phyloP scores from a whole-genome alignment of 2,797 vertebrate species.

The Avahi laniger region DNA sequence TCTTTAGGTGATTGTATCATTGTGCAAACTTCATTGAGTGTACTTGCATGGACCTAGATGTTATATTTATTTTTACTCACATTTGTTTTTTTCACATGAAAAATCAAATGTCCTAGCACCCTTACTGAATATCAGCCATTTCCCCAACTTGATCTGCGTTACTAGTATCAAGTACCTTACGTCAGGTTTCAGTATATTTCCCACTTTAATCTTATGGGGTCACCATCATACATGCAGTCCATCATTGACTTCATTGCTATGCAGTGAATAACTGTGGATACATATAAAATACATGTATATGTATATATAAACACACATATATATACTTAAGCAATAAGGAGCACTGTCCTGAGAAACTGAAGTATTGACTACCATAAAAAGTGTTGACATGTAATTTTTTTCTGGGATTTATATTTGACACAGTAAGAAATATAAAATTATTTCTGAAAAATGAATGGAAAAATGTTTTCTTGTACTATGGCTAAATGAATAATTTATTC shows the following conservation, averaged over 20 bases:
- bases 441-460: not conserved
- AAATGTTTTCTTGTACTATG: not conserved
- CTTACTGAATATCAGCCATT: not conserved
- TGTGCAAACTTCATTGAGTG: not conserved
- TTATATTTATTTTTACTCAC: no score
- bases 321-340: not conserved
- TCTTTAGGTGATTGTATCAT: not conserved
- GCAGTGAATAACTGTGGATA: no score
- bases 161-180: not conserved
- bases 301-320: not conserved
- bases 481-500: not conserved
- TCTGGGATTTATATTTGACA: not conserved
- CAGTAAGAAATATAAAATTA: not conserved
- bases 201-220: not conserved
- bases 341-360: not conserved
- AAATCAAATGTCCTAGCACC: no score
- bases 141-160: not conserved
- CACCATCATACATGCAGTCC: not conserved
- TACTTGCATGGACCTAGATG: no score
- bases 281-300: no score
- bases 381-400: not conserved
- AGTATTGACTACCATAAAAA: not conserved
- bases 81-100: no score
- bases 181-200: not conserved
- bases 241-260: no score